These are phyloP conservation scores for Schizopygopsis malacanthus DNA, from an alignment of 2,797 vertebrate species.

Conservation along the genomic window DNA sequence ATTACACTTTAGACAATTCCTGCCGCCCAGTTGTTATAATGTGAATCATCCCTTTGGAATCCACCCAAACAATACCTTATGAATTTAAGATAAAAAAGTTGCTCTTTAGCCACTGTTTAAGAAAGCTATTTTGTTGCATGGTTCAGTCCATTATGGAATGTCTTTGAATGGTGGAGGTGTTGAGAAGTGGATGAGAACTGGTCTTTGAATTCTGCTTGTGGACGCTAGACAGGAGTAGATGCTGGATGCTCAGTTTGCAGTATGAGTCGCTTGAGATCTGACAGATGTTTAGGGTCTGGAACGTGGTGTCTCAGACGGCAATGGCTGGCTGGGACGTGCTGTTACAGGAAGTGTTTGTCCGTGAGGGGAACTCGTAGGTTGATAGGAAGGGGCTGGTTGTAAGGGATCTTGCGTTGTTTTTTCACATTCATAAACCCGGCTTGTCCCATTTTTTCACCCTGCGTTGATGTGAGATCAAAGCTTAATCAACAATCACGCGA, in stretches of 20 bases:
- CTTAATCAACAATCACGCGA: constrained; percentile 2
- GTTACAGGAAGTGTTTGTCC: constrained; percentile 34
- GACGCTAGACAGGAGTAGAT: neutral
- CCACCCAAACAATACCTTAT: constrained; percentile 55
- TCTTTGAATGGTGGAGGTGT: constrained; percentile 57
- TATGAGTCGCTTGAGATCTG: constrained; percentile 10
- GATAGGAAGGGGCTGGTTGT: constrained; percentile 16
- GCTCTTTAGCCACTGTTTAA: constrained; percentile 29
- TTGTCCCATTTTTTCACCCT: constrained; percentile 43
- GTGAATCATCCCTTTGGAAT: constrained; percentile 51
- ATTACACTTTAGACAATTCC: constrained; percentile 68
- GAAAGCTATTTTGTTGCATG: constrained; percentile 35
- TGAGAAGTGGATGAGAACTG: constrained; percentile 28
- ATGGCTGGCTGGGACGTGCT: constrained; percentile 19
- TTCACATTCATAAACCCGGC: constrained; percentile 42
- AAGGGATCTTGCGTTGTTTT: constrained; percentile 24
- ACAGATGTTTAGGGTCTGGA: constrained; percentile 10
- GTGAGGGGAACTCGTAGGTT: constrained; percentile 59
- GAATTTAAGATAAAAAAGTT: constrained; percentile 61
- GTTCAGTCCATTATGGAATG: constrained; percentile 52
- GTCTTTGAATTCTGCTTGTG: constrained; percentile 9
- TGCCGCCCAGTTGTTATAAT: constrained; percentile 41
- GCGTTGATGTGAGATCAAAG: constrained; percentile 46
- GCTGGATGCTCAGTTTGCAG: constrained; percentile 37
- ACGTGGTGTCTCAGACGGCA: constrained; percentile 1